phyloP scores from a whole-genome alignment of 1,140 invertebrate species.

The Leptinotarsa lineolata region DNA sequence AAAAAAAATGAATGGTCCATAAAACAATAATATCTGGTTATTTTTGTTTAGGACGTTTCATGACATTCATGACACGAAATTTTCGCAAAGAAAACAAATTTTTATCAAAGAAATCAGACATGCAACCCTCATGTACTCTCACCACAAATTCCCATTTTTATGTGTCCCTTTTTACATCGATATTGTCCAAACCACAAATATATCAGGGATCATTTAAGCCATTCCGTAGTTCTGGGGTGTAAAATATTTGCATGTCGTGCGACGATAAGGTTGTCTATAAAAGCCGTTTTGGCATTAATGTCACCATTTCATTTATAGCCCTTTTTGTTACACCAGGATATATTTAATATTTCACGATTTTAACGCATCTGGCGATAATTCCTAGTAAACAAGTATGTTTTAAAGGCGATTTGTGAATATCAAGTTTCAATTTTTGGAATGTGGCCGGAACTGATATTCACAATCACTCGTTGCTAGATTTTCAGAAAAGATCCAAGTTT shows the following conservation, averaged over 20 bases:
- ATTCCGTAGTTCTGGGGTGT: neutral
- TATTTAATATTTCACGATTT: no score
- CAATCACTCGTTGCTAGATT: no score
- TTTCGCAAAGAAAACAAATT: neutral
- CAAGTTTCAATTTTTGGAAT: no score
- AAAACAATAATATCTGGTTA: neutral
- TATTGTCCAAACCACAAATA: slow-evolving; percentile 12
- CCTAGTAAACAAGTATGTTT: no score
- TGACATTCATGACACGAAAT: neutral
- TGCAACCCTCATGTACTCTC: neutral
- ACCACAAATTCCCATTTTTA: slow-evolving; percentile 14
- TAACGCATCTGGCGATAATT: no score
- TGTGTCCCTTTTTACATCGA: neutral
- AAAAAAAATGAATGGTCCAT: no score
- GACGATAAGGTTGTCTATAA: slow-evolving; percentile 5
- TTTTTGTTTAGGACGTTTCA: neutral
- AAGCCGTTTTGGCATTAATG: neutral
- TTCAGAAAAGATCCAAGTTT: no score
- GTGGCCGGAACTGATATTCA: no score
- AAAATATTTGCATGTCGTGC: slow-evolving; percentile 4
- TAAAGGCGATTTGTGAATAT: no score
- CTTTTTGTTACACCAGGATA: neutral
- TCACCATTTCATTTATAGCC: neutral
- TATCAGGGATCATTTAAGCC: slow-evolving; percentile 7
- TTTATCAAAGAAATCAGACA: neutral